Evolutionary conservation across 2,113 vertebrate species (phyloP), one percentile per base, ranked within the genome.

Genomic region (Sakesphorus luctuosus): DNA sequence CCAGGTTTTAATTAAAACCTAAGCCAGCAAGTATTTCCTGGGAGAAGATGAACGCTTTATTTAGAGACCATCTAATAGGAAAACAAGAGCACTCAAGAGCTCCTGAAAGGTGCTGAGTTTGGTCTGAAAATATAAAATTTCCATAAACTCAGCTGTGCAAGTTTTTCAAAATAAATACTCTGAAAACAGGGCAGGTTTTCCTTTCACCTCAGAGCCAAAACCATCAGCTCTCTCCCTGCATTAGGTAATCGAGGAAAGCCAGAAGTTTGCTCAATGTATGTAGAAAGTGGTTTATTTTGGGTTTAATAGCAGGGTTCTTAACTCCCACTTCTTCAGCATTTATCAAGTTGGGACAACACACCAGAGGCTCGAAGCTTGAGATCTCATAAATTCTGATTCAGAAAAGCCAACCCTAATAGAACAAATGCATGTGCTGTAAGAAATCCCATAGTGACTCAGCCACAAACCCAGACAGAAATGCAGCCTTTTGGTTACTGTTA

Each of bases 191-290:
- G 69, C 44, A 93, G 43, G 59, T 67, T 84, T 92, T 87, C 35
- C 47, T 90, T 77, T 80, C 47, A 81, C 65, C 61, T 93, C 33
- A 7, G 10, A 38, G 80, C 69, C 91, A 96, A 97, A 93, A 89
- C n/a, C 76, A 96, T 82, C 93, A 89, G 69, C 59, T 66, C 61
- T 90, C 50, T 53, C 55, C 40, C 16, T 33, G 61, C 82, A 77
- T 36, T 74, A 88, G 83, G 93, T 90, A 96, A 94, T 52, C 87
- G 93, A 94, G 89, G 94, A 89, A 93, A 96, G 65, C 69, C 89
- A 84, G 74, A 92, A 83, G 84, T 92, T 90, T 89, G 73, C 23
- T 92, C 80, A 81, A 82, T 2, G 0, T 78, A 67, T 29, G 44
- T 31, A 94, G 63, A 73, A 86, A 94, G 87, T 71, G 50, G 86